These are phyloP conservation scores for Loriculus beryllinus DNA, from an alignment of 2,797 vertebrate genomes.

Conservation along the genomic window DNA sequence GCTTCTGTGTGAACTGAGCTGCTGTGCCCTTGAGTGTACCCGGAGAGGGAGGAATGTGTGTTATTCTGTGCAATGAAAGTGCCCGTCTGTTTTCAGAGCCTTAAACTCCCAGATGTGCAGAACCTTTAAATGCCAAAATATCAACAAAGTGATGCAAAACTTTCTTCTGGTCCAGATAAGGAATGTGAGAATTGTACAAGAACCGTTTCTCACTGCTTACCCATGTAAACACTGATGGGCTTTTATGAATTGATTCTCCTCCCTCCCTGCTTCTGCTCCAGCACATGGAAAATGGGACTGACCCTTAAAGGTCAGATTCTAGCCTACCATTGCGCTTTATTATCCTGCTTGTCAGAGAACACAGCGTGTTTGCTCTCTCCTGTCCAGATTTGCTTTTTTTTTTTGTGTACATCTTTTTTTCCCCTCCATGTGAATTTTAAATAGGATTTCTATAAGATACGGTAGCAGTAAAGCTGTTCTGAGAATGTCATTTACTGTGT, in stretches of 20 bases:
- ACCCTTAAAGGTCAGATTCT: slow-evolving; percentile 63
- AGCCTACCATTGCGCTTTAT: not conserved
- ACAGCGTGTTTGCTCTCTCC: not conserved
- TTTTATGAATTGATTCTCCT: not conserved
- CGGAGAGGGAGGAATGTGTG: not conserved
- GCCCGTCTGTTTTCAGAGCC: not conserved
- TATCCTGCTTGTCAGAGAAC: not conserved
- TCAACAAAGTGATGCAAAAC: not conserved
- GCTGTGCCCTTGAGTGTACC: slow-evolving; percentile 11
- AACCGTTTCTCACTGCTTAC: not conserved
- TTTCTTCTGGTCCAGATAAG: not conserved
- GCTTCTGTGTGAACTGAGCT: slow-evolving; percentile 18
- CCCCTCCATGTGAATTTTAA: not conserved
- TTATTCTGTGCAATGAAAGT: not conserved
- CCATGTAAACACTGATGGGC: not conserved
- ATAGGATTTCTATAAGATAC: not conserved
- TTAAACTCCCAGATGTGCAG: not conserved
- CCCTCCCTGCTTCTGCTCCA: not conserved
- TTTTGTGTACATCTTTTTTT: not conserved
- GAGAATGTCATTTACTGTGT: not conserved
- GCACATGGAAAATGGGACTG: slow-evolving; percentile 66
- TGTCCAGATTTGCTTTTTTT: not conserved
- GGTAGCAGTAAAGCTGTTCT: not conserved
- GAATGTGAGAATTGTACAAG: not conserved
- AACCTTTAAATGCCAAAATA: not conserved